A percentile compares a stretch with the other conserved stretches of the same genome.
Conservation (phyloP, 2,113 vertebrate species). For the Hiodon alosoides region DNA sequence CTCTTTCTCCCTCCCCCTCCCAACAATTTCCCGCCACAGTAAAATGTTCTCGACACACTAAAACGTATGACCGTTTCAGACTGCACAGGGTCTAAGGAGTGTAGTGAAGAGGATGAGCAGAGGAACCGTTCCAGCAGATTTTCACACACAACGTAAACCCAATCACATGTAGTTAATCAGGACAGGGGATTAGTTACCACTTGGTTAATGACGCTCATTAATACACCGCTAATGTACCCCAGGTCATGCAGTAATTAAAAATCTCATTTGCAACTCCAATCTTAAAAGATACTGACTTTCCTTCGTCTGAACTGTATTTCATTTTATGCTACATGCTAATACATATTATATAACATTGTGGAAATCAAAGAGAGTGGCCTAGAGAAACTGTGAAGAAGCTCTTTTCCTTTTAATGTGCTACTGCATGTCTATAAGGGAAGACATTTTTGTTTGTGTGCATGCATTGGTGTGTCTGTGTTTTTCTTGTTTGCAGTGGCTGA, state of each 20-base stretch:
- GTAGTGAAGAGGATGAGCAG: conserved; percentile 20
- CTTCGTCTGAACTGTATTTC: conserved; percentile 46
- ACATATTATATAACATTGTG: neutral
- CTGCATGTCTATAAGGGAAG: neutral
- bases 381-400: neutral
- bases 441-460: neutral
- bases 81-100: neutral
- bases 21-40: neutral
- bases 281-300: conserved; percentile 60
- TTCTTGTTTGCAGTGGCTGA: conserved; percentile 20
- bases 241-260: conserved; percentile 78
- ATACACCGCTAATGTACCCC: conserved; percentile 71
- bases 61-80: neutral
- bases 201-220: conserved; percentile 77
- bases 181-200: conserved; percentile 72
- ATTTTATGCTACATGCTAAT: neutral
- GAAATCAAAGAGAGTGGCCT: neutral
- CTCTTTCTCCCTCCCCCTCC: neutral
- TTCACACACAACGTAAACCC: conserved; percentile 49
- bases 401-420: no score
- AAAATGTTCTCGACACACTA: neutral
- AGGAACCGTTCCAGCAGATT: conserved; percentile 25
- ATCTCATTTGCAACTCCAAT: conserved; percentile 68
- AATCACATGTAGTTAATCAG: conserved; percentile 72
- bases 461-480: conserved; percentile 16